A percentile compares a stretch with the other conserved stretches of the same genome.
Conservation (phyloP, 2,797 vertebrate species). For the Xiphophorus birchmanni region DNA sequence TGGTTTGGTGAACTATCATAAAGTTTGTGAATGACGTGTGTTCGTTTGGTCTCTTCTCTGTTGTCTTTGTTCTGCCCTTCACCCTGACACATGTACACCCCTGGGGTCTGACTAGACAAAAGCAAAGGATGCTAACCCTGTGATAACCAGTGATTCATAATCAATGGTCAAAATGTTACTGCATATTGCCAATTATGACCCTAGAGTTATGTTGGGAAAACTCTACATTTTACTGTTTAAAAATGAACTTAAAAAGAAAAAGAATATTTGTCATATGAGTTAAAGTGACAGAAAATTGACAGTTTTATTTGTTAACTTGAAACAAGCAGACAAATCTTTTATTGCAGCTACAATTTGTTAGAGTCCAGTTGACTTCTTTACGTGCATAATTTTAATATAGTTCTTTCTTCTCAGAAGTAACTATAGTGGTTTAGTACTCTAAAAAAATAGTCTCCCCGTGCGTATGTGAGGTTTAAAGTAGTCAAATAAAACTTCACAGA, state of each 20-base stretch:
- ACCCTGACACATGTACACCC: slow-evolving; percentile 58
- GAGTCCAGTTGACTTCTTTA: background rate
- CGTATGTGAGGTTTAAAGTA: background rate
- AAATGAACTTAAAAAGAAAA: background rate
- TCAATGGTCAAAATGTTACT: slow-evolving; percentile 28
- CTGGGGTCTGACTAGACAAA: slow-evolving; percentile 58
- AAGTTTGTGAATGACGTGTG: slow-evolving; percentile 17
- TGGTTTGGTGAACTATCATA: slow-evolving; percentile 14
- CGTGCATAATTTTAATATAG: background rate
- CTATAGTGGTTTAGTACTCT: background rate
- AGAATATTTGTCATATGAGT: background rate
- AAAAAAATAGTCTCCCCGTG: background rate
- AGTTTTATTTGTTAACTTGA: background rate
- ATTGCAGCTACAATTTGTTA: background rate
- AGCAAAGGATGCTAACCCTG: slow-evolving; percentile 57
- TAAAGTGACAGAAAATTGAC: background rate
- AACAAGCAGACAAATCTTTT: background rate
- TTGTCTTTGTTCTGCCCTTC: slow-evolving; percentile 56
- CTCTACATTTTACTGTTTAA: background rate
- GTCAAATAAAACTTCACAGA: background rate
- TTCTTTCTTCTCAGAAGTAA: background rate
- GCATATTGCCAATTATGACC: slow-evolving; percentile 17
- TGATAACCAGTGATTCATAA: slow-evolving; percentile 47
- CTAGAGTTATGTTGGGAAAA: background rate
- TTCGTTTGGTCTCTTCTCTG: slow-evolving; percentile 22